Evolutionary conservation across 2,113 vertebrate species (phyloP).

Genomic region (Equus przewalskii): DNA sequence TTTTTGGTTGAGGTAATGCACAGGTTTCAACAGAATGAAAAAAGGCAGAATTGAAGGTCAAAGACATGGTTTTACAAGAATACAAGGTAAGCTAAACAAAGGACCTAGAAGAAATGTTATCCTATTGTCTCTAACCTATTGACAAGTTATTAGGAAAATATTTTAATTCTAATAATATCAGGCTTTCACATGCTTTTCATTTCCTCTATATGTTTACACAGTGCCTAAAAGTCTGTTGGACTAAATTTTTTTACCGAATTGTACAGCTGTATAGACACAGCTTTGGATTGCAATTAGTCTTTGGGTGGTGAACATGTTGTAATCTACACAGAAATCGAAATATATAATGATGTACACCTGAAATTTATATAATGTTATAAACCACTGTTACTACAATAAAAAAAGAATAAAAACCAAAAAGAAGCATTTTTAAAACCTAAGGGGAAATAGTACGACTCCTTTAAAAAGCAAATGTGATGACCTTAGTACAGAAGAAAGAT

Average conservation of each 20-base stretch:
- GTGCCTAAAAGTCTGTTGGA: background rate
- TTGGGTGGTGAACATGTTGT: too few species aligned
- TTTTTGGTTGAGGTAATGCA: background rate
- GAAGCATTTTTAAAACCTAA: background rate
- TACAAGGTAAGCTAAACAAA: background rate
- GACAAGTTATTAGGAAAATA: background rate
- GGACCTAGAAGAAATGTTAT: constrained; percentile 9
- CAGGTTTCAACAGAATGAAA: background rate
- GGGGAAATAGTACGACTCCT: background rate
- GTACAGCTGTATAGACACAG: background rate
- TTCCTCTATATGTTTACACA: background rate
- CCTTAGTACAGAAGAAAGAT: background rate
- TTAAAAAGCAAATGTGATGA: background rate
- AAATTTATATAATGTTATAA: too few species aligned
- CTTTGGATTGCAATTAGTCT: background rate
- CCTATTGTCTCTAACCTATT: background rate
- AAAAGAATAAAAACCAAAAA: too few species aligned
- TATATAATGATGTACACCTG: too few species aligned
- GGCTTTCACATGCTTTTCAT: background rate
- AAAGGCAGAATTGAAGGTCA: background rate
- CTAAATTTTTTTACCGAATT: background rate
- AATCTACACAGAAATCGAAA: too few species aligned
- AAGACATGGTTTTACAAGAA: background rate
- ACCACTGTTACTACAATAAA: too few species aligned
- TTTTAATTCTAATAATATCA: constrained; percentile 28